Conservation (phyloP, 37 sponge, comb jelly and placozoan species). For the Beroe ovata region DNA sequence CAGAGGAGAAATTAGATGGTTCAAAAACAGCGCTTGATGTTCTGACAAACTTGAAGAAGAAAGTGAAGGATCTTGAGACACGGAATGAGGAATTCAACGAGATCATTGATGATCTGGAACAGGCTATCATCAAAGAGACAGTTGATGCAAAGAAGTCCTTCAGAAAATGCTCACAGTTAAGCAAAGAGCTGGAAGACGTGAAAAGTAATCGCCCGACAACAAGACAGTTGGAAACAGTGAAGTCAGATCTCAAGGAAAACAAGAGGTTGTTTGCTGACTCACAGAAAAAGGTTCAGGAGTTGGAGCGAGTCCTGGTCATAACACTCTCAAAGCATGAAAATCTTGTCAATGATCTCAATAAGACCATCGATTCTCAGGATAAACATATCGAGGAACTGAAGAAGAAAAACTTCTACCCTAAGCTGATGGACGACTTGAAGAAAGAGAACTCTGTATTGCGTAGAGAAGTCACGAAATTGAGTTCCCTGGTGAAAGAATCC, state of each 20-base stretch:
- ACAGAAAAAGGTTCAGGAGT: slow-evolving; percentile 52
- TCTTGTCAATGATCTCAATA: slow-evolving; percentile 32
- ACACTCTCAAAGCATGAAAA: slow-evolving; percentile 50
- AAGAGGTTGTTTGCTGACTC: slow-evolving; percentile 5
- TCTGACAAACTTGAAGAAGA: slow-evolving; percentile 38
- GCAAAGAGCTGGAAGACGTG: slow-evolving; percentile 1
- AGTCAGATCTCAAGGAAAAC: slow-evolving; percentile 48
- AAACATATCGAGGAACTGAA: slow-evolving; percentile 53
- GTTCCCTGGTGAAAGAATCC: slow-evolving; percentile 42
- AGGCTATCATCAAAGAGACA: slow-evolving; percentile 23
- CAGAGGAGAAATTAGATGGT: too few relatives aligned
- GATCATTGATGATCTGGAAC: slow-evolving; percentile 47
- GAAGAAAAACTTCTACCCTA: slow-evolving; percentile 63
- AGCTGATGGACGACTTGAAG: slow-evolving; percentile 62
- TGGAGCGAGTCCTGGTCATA: slow-evolving; percentile 24
- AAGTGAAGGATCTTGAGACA: background rate
- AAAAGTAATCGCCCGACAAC: slow-evolving; percentile 2
- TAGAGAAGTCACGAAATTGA: slow-evolving; percentile 15
- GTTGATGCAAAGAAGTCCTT: background rate
- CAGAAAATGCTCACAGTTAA: background rate
- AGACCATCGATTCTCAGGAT: slow-evolving; percentile 47
- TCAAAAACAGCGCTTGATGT: background rate
- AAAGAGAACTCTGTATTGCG: slow-evolving; percentile 9
- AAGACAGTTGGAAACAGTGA: slow-evolving; percentile 7
- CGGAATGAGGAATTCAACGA: slow-evolving; percentile 13